Percentiles rank a stretch among this genome's conserved stretches.
phyloP scores from a whole-genome alignment of 2,888 invertebrate genomes.

The Acronicta leporina region DNA sequence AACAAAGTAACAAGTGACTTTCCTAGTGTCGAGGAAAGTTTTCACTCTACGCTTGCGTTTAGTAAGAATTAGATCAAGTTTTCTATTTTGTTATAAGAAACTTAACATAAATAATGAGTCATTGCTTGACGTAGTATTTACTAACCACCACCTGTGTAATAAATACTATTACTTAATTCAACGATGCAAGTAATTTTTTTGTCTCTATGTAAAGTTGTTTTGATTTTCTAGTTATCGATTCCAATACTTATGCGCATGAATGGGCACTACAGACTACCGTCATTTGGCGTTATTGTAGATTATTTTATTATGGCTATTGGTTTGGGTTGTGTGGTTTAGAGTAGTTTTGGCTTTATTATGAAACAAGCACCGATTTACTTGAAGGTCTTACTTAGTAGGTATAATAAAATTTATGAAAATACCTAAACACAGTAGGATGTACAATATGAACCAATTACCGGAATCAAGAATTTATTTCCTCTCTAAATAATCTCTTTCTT shows the following conservation, averaged over 20 bases:
- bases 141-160: neutral
- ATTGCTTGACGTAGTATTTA: too few relatives aligned
- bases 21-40: conserved; percentile 34
- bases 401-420: too few relatives aligned
- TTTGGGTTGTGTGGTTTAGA: conserved; percentile 3
- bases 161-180: conserved; percentile 3
- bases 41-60: conserved; percentile 10
- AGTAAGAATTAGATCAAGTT: neutral
- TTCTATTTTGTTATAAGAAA: neutral
- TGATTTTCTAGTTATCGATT: conserved; percentile 21
- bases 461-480: too few relatives aligned
- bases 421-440: too few relatives aligned
- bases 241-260: conserved; percentile 10
- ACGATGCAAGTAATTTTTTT: conserved; percentile 5
- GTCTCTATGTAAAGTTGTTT: conserved; percentile 1
- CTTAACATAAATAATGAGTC: too few relatives aligned
- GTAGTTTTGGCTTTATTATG: conserved; percentile 6
- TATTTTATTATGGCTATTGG: conserved; percentile 5
- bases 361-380: conserved; percentile 13
- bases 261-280: conserved; percentile 14
- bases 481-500: too few relatives aligned
- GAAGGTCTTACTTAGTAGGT: neutral
- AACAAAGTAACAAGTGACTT: conserved; percentile 47
- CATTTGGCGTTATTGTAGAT: conserved; percentile 16
- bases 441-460: too few relatives aligned